These are phyloP conservation scores for Actinopyga echinites DNA, from an alignment of 53 echinoderm and acorn worm genomes.

Conservation along the genomic window DNA sequence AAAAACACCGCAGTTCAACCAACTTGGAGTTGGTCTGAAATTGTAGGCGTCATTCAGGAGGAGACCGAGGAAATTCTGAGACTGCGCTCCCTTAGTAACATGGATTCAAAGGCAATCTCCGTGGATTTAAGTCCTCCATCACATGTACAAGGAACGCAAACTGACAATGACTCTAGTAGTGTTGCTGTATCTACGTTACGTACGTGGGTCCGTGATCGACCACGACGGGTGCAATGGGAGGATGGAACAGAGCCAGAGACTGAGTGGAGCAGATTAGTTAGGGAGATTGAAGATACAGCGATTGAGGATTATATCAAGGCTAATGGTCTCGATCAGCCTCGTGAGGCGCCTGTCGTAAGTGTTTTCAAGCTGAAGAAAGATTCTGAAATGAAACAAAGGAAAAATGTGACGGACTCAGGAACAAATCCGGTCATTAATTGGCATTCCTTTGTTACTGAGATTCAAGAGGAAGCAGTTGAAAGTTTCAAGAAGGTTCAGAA, in stretches of 20 bases:
- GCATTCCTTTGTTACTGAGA: background rate
- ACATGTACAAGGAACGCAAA: conserved; percentile 38
- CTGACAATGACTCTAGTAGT: conserved; percentile 33
- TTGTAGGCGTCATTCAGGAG: conserved; percentile 47
- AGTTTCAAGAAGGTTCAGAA: background rate
- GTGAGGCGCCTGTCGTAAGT: conserved; percentile 44
- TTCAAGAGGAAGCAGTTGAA: conserved; percentile 29
- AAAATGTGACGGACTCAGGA: background rate
- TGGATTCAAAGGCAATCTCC: conserved; percentile 31
- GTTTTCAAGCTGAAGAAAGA: conserved; percentile 59
- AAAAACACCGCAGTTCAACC: conserved; percentile 48
- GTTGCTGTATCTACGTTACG: conserved; percentile 37
- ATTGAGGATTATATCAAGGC: conserved; percentile 37
- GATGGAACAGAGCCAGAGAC: conserved; percentile 48
- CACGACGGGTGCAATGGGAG: conserved; percentile 38
- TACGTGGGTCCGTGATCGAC: conserved; percentile 37
- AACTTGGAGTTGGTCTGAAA: conserved; percentile 51
- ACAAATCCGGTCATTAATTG: conserved; percentile 15
- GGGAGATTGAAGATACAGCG: conserved; percentile 49
- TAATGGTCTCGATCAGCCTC: conserved; percentile 33
- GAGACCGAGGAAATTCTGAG: conserved; percentile 57
- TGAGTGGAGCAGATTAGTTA: conserved; percentile 45
- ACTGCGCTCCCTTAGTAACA: background rate
- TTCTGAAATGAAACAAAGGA: background rate
- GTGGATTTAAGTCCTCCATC: conserved; percentile 38